Percentiles rank a stretch among this genome's conserved stretches.
Evolutionary conservation across 2,797 vertebrate species (phyloP).

Genomic region (Acrossocheilus wenchowensis): DNA sequence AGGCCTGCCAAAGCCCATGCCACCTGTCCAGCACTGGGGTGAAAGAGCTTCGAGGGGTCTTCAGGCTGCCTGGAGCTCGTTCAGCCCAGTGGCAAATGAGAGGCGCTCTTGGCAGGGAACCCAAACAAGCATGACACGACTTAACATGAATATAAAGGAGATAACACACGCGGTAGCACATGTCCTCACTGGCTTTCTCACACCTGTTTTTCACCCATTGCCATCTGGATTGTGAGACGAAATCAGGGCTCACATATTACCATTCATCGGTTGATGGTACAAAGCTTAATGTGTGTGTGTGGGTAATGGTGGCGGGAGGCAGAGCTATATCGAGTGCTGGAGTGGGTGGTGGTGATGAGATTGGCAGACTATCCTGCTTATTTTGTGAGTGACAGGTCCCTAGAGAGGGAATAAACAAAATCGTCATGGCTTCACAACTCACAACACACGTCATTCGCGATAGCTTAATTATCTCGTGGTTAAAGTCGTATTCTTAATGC

Average conservation of each 20-base stretch:
- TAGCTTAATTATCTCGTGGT: slow-evolving; percentile 27
- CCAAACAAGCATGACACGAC: slow-evolving; percentile 53
- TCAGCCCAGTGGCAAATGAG: slow-evolving; percentile 46
- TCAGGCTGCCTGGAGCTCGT: slow-evolving; percentile 47
- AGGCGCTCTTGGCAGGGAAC: slow-evolving; percentile 45
- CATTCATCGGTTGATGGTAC: slow-evolving; percentile 42
- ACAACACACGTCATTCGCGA: neutral
- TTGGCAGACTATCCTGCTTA: slow-evolving; percentile 51
- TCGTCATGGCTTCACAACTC: slow-evolving; percentile 8
- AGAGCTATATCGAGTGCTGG: slow-evolving; percentile 48
- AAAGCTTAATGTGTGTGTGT: slow-evolving; percentile 28
- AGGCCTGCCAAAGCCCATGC: slow-evolving; percentile 51
- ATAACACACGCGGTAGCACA: slow-evolving; percentile 55
- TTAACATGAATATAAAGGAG: slow-evolving; percentile 56
- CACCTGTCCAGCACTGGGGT: slow-evolving; percentile 52
- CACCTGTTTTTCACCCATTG: slow-evolving; percentile 18
- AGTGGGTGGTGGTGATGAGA: slow-evolving; percentile 41
- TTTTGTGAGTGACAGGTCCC: slow-evolving; percentile 49
- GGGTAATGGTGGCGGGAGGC: slow-evolving; percentile 25
- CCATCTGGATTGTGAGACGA: slow-evolving; percentile 58
- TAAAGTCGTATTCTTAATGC: neutral
- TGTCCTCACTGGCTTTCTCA: slow-evolving; percentile 43
- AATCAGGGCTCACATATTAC: slow-evolving; percentile 49
- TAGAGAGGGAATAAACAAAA: slow-evolving; percentile 38
- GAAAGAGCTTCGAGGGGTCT: slow-evolving; percentile 50